Evolutionary conservation across 2,888 invertebrate genomes (phyloP).

Genomic region (Lepidonotus clava): DNA sequence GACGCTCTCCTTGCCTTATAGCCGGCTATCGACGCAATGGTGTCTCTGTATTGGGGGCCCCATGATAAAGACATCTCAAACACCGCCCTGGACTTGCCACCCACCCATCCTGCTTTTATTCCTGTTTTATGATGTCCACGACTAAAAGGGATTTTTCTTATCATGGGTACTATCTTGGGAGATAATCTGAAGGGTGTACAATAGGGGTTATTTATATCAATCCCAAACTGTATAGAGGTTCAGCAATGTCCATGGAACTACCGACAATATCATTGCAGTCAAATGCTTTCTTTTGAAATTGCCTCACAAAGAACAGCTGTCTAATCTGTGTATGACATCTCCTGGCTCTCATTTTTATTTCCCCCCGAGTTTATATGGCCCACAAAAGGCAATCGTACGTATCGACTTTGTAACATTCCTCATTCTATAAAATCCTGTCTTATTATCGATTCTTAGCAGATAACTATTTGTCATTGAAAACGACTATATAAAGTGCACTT

Average conservation of each 20-base stretch:
- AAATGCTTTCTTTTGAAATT: not conserved
- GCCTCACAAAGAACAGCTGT: not conserved
- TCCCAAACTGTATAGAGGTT: not conserved
- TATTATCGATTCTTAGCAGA: not conserved
- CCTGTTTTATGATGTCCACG: not conserved
- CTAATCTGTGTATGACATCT: not conserved
- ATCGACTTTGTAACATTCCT: not conserved
- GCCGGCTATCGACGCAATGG: not conserved
- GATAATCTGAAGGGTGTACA: not conserved
- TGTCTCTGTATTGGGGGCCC: not conserved
- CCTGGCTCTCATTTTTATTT: not conserved
- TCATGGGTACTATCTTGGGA: not conserved
- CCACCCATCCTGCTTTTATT: not conserved
- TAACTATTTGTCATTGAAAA: too few relatives aligned
- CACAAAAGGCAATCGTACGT: not conserved
- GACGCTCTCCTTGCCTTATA: not conserved
- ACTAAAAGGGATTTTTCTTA: not conserved
- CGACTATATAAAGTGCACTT: not conserved
- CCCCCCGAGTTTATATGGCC: not conserved
- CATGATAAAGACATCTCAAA: constrained; percentile 13
- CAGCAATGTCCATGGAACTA: not conserved
- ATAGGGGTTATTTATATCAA: not conserved
- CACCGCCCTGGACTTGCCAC: not conserved
- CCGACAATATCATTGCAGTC: not conserved
- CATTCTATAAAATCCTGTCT: not conserved